Evolutionary conservation across 2,797 vertebrate genomes (phyloP).

Genomic region (Acanthopagrus latus): DNA sequence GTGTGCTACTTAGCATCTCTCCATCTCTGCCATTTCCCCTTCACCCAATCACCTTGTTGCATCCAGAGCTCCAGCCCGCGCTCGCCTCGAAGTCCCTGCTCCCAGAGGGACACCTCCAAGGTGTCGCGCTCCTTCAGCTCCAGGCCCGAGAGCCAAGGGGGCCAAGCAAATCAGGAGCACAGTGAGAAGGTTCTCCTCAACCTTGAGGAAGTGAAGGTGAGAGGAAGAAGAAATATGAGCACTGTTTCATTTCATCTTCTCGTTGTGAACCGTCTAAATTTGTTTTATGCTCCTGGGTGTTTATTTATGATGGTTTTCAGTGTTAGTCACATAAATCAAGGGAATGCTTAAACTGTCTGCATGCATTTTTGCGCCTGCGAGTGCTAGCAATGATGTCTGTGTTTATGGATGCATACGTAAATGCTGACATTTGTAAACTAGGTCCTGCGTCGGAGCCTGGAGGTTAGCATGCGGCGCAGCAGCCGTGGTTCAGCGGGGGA

Average conservation of each 20-base stretch:
- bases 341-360: constrained; percentile 24
- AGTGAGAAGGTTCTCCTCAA: constrained; percentile 87
- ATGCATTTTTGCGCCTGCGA: neutral
- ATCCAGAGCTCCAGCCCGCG: constrained; percentile 69
- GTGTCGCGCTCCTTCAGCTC: constrained; percentile 63
- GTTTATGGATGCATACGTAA: constrained; percentile 31
- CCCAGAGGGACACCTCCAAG: constrained; percentile 64
- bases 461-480: constrained; percentile 83
- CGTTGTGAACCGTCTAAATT: constrained; percentile 25
- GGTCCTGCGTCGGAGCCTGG: constrained; percentile 89
- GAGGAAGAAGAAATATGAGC: constrained; percentile 10
- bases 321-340: constrained; percentile 24
- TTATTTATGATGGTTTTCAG: constrained; percentile 19
- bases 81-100: constrained; percentile 66
- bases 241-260: neutral
- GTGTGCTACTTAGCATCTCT: constrained; percentile 69
- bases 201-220: constrained; percentile 88
- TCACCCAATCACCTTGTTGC: constrained; percentile 37
- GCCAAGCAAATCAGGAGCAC: constrained; percentile 62
- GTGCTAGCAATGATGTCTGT: constrained; percentile 2
- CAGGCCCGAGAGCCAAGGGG: constrained; percentile 58
- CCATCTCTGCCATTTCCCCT: constrained; percentile 51
- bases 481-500: constrained; percentile 85
- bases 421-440: constrained; percentile 71
- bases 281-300: constrained; percentile 24